Conservation (phyloP, 2,797 vertebrate species). For the Thamnophis elegans region DNA sequence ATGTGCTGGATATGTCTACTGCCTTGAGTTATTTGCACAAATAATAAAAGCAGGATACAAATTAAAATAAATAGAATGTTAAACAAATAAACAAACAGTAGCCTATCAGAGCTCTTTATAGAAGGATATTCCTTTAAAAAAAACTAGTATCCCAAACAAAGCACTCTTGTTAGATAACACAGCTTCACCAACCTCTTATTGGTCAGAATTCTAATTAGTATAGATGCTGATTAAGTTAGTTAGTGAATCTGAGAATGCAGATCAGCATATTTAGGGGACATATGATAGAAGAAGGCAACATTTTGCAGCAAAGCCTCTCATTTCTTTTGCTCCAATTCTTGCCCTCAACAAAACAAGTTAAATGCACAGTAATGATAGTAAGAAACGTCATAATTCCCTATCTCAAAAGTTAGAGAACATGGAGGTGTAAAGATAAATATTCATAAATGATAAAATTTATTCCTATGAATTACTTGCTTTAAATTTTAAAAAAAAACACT, state of each 20-base stretch:
- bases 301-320: background rate
- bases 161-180: background rate
- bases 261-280: background rate
- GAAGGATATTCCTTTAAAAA: background rate
- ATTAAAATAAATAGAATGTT: background rate
- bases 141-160: no score
- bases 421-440: background rate
- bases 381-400: background rate
- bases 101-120: background rate
- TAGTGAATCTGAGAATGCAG: background rate
- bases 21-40: background rate
- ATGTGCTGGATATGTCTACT: background rate
- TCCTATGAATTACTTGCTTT: background rate
- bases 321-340: background rate
- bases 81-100: background rate
- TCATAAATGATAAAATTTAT: background rate
- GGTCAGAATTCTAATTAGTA: background rate
- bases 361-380: background rate
- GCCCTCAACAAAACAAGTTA: background rate
- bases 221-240: background rate
- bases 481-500: background rate
- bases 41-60: background rate
- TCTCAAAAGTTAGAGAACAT: background rate
- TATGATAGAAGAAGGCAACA: background rate
- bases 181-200: background rate